Evolutionary conservation across 2,113 vertebrate species (phyloP), one percentile per base, ranked within the genome.

Genomic region (Trichechus manatus): DNA sequence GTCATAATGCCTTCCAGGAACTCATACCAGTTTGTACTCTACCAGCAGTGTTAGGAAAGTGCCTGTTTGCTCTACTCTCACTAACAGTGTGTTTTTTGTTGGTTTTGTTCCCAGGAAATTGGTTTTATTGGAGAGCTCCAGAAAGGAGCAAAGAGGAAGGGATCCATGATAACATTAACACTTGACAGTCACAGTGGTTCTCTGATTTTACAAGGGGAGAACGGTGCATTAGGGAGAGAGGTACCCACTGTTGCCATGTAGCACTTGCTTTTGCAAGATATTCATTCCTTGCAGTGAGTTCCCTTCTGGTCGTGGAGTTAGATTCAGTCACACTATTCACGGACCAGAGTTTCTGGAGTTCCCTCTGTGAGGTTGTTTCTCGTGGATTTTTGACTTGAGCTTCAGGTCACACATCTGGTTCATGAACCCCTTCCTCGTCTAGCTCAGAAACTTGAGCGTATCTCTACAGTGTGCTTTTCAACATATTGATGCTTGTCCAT

Each of bases 61-160:
- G 11, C 78, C 42, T 1, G 3, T 22, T 31, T 8, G 0, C 56
- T 6, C 25, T 19, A 1, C 36, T 36, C 36, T 68, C 42, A 13
- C 61, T 33, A 1, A 3, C 14, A 2, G 33, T 9, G 9, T 50
- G 33, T 56, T 29, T 61, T 15, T 1, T 19, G 23, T 59, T 29
- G 5, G 19, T 9, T 59, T 4, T 36, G 39, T 33, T 96, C 96
- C 75, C 82, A 94, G 89, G 94, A 98, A 96, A 92, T 68, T 47
- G 88, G 75, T 93, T 92, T 59, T 93, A 0, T 87, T 95, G 92
- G 87, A 75, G 87, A 93, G 82, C 80, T 93, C n/a, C 94, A n/a
- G 82, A 68, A 31, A 15, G 0, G 29, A 20, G 29, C 75, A 10
- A 53, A 42, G 80, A 68, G 42, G 64, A 27, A 4, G 39, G 81